Conservation (phyloP, 1,140 invertebrate species). For the Drosophila littoralis region DNA sequence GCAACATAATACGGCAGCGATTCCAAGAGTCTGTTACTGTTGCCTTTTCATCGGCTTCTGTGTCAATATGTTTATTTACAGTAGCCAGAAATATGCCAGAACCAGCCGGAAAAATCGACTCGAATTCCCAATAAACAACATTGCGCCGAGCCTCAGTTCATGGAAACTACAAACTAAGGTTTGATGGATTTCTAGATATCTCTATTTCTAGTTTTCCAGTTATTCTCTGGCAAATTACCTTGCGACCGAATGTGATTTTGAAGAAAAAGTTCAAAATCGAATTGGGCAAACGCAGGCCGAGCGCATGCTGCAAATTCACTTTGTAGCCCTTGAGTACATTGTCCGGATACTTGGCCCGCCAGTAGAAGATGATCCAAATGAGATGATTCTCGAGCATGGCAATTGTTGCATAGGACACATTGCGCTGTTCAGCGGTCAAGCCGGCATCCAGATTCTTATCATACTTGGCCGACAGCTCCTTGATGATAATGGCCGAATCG, state of each 20-base stretch:
- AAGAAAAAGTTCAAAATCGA: slow-evolving; percentile 95
- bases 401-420: slow-evolving; percentile 95
- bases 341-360: slow-evolving; percentile 94
- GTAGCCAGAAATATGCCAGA: slow-evolving; percentile 39
- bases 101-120: slow-evolving; percentile 45
- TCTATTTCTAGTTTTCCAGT: neutral
- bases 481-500: slow-evolving; percentile 95
- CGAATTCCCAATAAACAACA: slow-evolving; percentile 43
- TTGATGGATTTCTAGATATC: neutral
- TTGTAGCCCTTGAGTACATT: slow-evolving; percentile 94
- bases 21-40: slow-evolving; percentile 13
- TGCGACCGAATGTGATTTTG: slow-evolving; percentile 93
- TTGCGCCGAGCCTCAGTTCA: slow-evolving; percentile 7
- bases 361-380: slow-evolving; percentile 94
- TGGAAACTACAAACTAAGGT: slow-evolving; percentile 19
- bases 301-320: slow-evolving; percentile 94
- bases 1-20: slow-evolving; percentile 67
- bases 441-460: slow-evolving; percentile 92
- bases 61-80: slow-evolving; percentile 64
- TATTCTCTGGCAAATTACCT: slow-evolving; percentile 86
- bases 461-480: slow-evolving; percentile 92
- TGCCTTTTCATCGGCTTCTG: slow-evolving; percentile 7
- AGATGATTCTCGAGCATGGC: slow-evolving; percentile 98
- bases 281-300: slow-evolving; percentile 94
- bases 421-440: slow-evolving; percentile 93